Conservation (phyloP, 1,140 invertebrate genomes). For the Ridgeia piscesae region DNA sequence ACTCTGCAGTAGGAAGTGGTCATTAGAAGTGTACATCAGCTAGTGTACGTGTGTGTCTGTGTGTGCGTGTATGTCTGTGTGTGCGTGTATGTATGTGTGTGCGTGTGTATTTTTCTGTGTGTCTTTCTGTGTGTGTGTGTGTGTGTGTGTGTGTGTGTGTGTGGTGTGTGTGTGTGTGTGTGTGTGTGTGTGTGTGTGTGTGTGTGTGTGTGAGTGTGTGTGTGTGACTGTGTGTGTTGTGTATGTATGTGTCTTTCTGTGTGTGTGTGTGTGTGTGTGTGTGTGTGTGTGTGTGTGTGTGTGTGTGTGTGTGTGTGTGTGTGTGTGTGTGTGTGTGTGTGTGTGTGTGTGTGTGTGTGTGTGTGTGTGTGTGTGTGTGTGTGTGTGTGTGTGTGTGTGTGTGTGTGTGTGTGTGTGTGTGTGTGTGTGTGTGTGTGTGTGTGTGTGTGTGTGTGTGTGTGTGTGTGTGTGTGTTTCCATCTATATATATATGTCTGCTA, state of each 20-base stretch:
- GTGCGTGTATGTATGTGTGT: too few species aligned
- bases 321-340: not conserved
- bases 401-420: not conserved
- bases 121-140: not conserved
- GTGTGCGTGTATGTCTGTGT: not conserved
- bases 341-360: not conserved
- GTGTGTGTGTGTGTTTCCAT: not conserved
- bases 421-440: too few species aligned
- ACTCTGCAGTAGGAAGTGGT: conserved; percentile 67
- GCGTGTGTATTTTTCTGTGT: too few species aligned
- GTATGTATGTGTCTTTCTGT: too few species aligned
- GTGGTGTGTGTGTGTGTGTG: not conserved
- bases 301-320: too few species aligned
- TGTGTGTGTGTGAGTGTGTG: not conserved
- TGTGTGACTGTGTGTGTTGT: not conserved
- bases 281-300: not conserved
- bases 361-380: too few species aligned
- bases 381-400: not conserved
- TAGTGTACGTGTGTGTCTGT: not conserved
- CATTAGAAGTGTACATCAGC: not conserved
- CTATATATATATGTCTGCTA: too few species aligned
- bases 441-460: not conserved
- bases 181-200: not conserved
- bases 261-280: not conserved
- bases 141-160: not conserved